phyloP scores from a whole-genome alignment of 2,113 vertebrate genomes.

The Heptranchias perlo region DNA sequence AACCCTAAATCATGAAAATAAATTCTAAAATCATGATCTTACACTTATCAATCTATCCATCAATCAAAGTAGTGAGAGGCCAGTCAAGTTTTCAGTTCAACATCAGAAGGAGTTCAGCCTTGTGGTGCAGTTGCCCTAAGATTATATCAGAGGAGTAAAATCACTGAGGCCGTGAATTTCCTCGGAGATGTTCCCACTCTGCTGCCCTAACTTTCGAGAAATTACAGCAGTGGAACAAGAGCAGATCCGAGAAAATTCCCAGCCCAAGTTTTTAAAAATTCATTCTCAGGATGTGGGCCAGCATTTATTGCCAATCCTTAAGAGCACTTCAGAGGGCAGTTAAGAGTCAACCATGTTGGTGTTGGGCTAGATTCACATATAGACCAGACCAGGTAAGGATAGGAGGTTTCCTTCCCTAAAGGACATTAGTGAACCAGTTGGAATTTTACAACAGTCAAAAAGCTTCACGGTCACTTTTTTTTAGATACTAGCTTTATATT shows the following conservation, averaged over 20 bases:
- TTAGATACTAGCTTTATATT: neutral
- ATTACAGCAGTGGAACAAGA: neutral
- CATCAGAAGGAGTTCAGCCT: neutral
- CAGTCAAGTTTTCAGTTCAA: neutral
- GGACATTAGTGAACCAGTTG: neutral
- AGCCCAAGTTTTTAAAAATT: neutral
- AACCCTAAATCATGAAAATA: neutral
- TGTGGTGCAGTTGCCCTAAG: neutral
- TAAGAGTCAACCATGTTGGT: neutral
- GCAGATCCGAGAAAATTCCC: neutral
- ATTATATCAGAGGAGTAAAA: neutral
- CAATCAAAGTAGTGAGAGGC: neutral
- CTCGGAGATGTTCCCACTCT: neutral
- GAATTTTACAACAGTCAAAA: neutral
- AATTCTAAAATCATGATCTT: neutral
- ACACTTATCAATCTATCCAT: neutral
- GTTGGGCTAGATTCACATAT: neutral
- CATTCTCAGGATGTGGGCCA: neutral
- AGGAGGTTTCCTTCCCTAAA: no score
- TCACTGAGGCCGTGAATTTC: neutral
- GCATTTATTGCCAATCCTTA: neutral
- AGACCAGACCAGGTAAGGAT: neutral
- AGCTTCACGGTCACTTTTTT: neutral
- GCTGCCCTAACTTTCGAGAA: neutral
- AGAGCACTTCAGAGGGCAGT: neutral